Base-by-base conservation (phyloP, 2,888 invertebrate species). In the Entomobrya proxima region DNA sequence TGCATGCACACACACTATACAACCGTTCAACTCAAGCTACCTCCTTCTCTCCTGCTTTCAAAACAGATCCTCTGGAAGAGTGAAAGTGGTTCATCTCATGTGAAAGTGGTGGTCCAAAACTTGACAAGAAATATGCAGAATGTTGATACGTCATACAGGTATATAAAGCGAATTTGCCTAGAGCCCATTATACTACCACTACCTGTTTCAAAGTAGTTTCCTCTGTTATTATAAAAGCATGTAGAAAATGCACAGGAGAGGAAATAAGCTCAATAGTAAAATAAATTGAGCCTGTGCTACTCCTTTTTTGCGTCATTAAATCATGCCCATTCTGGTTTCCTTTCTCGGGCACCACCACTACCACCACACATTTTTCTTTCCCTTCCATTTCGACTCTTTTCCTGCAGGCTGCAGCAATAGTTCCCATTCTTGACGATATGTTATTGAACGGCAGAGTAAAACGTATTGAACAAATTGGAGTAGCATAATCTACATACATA, bases 241-340 rank as follows among this genome's bases (percentile, higher is more conserved):
- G n/a, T 55, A 4, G 24, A 4, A 13, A 35, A 32, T 18, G 21
- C 18, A 64, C 11, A 58, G 30, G 27, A 30, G 24, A 58, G 61
- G 61, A 61, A 61, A 61, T 61, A 61, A 61, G 32, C 61, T 61
- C 61, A 77, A 77, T 32, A 37, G 27, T 40, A 24, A 55, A 61
- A 77, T 61, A 77, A 77, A 77, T 67, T 78, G 64, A 64, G 37
- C 76, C 37, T 76, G 58, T 61, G 37, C 55, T 77, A 52, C 61
- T 40, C 67, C 21, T 47, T 44, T 64, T 81, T 72, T 81, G 61
- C 61, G 44, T 81, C 74, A 81, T 81, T 81, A 74, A 81, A 81
- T 81, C 74, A 72, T 58, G 74, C 55, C 81, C 40, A 61, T 55
- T 80, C 69, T 37, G 52, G 69, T 80, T 80, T 69, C 37, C 69